Evolutionary conservation across 1,140 invertebrate species (phyloP).

Genomic region (Drosophila ercepeae): DNA sequence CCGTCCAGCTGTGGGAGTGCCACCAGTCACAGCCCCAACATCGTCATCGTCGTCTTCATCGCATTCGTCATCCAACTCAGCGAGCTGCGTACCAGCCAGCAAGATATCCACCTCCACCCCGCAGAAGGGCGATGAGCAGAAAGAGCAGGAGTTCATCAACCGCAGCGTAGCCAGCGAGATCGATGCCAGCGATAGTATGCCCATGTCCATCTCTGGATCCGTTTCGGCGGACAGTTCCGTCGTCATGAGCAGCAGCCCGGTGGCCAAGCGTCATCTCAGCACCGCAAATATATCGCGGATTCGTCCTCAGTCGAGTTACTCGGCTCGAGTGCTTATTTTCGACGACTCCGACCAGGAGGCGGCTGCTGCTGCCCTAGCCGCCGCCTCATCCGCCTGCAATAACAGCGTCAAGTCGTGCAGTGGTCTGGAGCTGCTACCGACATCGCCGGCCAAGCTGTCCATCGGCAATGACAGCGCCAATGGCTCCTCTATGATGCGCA

Average conservation of each 20-base stretch:
- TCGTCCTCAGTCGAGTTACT: conserved; percentile 80
- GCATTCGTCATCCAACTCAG: conserved; percentile 13
- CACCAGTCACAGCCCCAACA: conserved; percentile 14
- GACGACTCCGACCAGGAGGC: conserved; percentile 80
- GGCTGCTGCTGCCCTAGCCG: conserved; percentile 33
- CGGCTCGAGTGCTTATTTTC: conserved; percentile 75
- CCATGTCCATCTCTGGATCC: conserved; percentile 51
- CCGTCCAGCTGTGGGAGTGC: conserved; percentile 4
- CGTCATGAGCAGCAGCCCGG: conserved; percentile 58
- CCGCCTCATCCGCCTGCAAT: conserved; percentile 30
- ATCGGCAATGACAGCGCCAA: conserved; percentile 55
- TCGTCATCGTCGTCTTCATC: conserved; percentile 14
- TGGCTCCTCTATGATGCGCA: conserved; percentile 66
- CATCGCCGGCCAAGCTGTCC: conserved; percentile 67
- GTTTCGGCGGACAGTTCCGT: conserved; percentile 43
- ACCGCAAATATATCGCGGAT: conserved; percentile 67
- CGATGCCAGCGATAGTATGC: conserved; percentile 40
- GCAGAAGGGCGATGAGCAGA: conserved; percentile 57
- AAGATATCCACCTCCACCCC: conserved; percentile 78
- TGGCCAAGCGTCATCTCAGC: conserved; percentile 71
- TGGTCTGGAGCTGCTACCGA: conserved; percentile 66
- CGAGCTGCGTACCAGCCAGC: conserved; percentile 26
- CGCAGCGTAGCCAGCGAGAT: conserved; percentile 66
- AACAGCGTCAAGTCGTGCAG: conserved; percentile 48
- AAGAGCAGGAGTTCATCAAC: conserved; percentile 55